Conservation (phyloP, 2,888 invertebrate species). For the Mayetiola destructor region DNA sequence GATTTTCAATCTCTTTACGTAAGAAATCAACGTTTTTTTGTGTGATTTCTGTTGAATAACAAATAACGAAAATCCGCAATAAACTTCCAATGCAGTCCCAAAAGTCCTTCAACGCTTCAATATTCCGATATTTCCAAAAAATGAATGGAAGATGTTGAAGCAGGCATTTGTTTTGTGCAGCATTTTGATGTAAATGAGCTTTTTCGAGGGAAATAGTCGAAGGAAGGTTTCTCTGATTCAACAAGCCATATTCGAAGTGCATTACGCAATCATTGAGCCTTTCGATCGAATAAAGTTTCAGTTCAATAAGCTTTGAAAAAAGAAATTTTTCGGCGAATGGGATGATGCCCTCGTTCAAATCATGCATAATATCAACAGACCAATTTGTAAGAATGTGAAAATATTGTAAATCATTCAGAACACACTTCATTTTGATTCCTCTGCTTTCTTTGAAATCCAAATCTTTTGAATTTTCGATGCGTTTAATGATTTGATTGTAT, state of each 20-base stretch:
- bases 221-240: not conserved
- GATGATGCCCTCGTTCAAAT: not conserved
- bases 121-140: not conserved
- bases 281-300: not conserved
- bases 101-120: not conserved
- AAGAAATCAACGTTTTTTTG: not conserved
- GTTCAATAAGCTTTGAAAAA: not conserved
- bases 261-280: not conserved
- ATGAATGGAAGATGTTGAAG: not conserved
- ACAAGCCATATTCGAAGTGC: not conserved
- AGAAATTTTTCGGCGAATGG: not conserved
- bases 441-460: not conserved
- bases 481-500: not conserved
- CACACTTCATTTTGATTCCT: not conserved
- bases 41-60: not conserved
- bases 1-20: not conserved
- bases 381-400: not conserved
- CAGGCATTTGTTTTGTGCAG: not conserved
- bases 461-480: not conserved
- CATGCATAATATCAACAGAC: not conserved
- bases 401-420: not conserved
- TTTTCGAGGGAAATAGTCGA: not conserved
- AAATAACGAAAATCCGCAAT: not conserved
- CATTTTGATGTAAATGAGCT: not conserved
- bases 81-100: not conserved